Evolutionary conservation across 1,140 invertebrate genomes (phyloP), one percentile per base, ranked within the genome.

Genomic region (Heliothis virescens): DNA sequence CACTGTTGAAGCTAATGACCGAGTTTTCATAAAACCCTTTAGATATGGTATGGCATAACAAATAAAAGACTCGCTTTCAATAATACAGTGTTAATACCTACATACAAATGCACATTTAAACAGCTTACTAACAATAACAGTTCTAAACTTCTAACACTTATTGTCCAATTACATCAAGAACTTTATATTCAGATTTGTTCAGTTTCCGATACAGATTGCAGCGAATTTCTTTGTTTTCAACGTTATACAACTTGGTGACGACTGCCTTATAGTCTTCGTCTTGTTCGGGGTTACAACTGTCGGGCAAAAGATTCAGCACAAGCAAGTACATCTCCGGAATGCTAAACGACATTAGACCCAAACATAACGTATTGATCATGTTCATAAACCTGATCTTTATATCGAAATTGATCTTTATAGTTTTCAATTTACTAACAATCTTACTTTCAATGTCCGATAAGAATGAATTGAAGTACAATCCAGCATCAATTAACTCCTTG

Each of bases 401-500:
- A 41, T 63, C 29, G 1, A 63, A 29, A 1, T 34, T 5, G 26
- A n/a, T n/a, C 34, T 34, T 63, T 15, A 63, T 7, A 12, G 13
- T 63, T 15, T 63, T 12, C 34, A 26, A n/a, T 15, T 63, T 63
- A 12, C 18, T 59, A 12, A 59, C 13, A 26, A 59, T 26, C 26
- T 59, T 59, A 21, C 26, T 59, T 13, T 26, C 18, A 59, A 59
- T 59, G 18, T 59, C 57, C 16, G 18, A 50, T 7, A 53, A 41
- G 21, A 72, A 55, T 10, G 69, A 34, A 55, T 13, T 10, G 11
- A 72, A 72, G 29, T 79, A 80, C 50, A 86, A 71, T 7, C 65
- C 55, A 60, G 82, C 83, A 5, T 77, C 69, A 16, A 87, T 41
- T 15, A 84, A 84, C 21, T 84, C 82, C 10, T 80, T 60, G 15